Evolutionary conservation across 2,888 invertebrate genomes (phyloP).

Genomic region (Dione vanillae): DNA sequence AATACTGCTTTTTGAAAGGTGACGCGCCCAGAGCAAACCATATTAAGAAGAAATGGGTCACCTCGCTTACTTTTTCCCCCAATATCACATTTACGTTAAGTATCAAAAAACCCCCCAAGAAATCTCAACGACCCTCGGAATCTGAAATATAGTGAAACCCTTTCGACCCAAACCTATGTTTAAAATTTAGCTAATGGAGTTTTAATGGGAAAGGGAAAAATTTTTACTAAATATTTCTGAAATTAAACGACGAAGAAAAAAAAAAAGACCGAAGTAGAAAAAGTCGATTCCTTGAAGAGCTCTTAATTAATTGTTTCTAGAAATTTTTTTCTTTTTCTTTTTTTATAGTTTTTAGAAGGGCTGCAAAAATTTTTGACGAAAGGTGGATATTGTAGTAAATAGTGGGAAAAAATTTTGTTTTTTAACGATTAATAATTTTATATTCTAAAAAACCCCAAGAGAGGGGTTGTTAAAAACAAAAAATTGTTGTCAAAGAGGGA

Average conservation of each 20-base stretch:
- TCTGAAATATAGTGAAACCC: conserved; percentile 76
- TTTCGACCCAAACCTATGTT: conserved; percentile 66
- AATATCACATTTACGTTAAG: conserved; percentile 31
- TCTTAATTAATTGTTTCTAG: not conserved
- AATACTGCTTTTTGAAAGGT: no score
- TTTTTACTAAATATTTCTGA: conserved; percentile 12
- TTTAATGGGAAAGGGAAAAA: conserved; percentile 63
- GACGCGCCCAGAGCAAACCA: no score
- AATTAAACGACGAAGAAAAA: not conserved
- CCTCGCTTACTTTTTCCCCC: not conserved
- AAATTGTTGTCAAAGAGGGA: no score
- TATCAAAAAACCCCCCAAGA: conserved; percentile 51
- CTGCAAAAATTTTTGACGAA: no score
- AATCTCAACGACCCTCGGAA: conserved; percentile 69
- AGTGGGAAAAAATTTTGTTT: no score
- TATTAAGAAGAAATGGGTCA: conserved; percentile 7
- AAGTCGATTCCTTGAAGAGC: not conserved
- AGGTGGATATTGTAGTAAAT: no score
- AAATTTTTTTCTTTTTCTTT: no score
- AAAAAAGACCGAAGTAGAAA: no score
- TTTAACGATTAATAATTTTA: no score
- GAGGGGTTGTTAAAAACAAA: no score
- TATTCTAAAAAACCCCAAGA: no score
- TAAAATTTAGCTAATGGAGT: conserved; percentile 75
- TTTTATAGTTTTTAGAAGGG: no score